These are phyloP conservation scores for Pyralis farinalis DNA, from an alignment of 2,888 invertebrate genomes.

Conservation along the genomic window DNA sequence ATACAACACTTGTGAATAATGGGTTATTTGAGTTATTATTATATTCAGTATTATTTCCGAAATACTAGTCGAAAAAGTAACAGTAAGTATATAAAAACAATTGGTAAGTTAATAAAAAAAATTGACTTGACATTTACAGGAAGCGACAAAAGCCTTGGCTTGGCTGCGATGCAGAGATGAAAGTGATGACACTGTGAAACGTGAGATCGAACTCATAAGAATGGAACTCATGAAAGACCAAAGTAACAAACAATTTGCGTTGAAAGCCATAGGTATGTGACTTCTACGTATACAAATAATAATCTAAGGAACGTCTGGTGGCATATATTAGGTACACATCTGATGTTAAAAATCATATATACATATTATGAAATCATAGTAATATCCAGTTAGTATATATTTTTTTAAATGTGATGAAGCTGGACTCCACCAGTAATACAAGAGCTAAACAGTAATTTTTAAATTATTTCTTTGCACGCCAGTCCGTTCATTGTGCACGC, in stretches of 20 bases:
- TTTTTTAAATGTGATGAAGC: no score
- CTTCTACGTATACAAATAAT: not conserved
- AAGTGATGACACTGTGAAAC: conserved; percentile 35
- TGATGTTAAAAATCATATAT: no score
- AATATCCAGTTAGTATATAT: not conserved
- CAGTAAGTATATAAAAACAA: not conserved
- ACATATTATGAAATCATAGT: not conserved
- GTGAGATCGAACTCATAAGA: conserved; percentile 47
- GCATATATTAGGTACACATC: no score
- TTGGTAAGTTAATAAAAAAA: no score
- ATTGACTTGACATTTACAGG: no score
- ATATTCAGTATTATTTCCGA: not conserved
- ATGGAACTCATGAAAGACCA: conserved; percentile 55
- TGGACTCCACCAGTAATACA: no score
- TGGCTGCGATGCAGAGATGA: conserved; percentile 61
- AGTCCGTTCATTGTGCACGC: no score
- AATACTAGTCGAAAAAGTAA: not conserved
- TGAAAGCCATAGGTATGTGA: conserved; percentile 58
- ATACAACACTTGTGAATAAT: not conserved
- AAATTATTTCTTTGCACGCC: no score
- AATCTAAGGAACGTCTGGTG: no score
- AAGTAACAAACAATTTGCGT: conserved; percentile 44
- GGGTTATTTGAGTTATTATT: not conserved
- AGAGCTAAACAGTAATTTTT: no score
- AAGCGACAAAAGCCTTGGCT: conserved; percentile 49